Evolutionary conservation across 2,113 vertebrate species (phyloP), one percentile per base, ranked within the genome.

Genomic region (Poicephalus meyeri): DNA sequence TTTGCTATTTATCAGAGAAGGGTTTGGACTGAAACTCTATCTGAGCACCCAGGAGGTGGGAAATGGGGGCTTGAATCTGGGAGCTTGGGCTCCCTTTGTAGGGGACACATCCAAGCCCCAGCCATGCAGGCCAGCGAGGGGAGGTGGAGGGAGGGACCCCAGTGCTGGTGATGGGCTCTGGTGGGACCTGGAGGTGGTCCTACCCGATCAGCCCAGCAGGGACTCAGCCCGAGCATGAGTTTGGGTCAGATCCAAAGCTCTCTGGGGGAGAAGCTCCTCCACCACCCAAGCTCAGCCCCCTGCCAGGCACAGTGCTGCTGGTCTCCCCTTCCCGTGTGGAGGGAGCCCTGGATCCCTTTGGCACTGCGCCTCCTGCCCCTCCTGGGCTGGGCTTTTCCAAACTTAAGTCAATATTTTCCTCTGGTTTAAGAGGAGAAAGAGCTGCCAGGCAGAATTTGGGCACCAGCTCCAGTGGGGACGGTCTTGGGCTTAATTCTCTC

Each of bases 321-420:
- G 3, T 31, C 26, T 41, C 16, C 35, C 28, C 29, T 46, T 25
- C 7, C 46, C 3, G 0, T 11, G n/a, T 2, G 1, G 23, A 17
- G 14, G 41, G 35, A 73, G 7, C 24, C 31, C 17, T 5, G 15
- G 9, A 16, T 44, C 44, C 64, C 47, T 70, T 2, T 0, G 37
- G 47, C 37, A 2, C 29, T 0, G 4, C 2, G 6, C 11, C n/a
- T 16, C 39, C n/a, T 5, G 1, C 20, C 66, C 31, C 10, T 42
- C 53, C 65, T 9, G 53, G 44, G 44, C 28, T 13, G 26, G 66
- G 50, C 65, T 93, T 81, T 70, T 31, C 93, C 78, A 39, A n/a
- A 58, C 46, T 29, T 5, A 29, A 33, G 44, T 24, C 68, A 28
- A 2, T 2, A 9, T 76, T 71, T 83, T 61, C 77, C 77, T 69